Evolutionary conservation across 2,888 invertebrate genomes (phyloP).

Genomic region (Eristalis intricaria): DNA sequence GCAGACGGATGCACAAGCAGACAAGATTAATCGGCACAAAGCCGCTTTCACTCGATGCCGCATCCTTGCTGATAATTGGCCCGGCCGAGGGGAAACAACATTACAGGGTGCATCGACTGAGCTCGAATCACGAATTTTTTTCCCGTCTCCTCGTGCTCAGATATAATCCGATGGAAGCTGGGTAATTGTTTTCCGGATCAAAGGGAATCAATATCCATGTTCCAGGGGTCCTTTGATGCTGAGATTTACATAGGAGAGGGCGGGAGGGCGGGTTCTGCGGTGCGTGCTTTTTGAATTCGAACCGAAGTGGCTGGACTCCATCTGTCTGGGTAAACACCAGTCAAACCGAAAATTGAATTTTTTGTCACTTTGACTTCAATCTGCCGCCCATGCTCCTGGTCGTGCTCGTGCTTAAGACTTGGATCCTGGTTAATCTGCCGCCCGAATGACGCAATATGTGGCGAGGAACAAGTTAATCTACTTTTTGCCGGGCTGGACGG

Average conservation of each 20-base stretch:
- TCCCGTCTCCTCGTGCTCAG: not conserved
- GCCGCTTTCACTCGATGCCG: conserved; percentile 37
- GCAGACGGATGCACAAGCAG: conserved; percentile 35
- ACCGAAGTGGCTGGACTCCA: not conserved
- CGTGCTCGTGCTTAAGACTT: not conserved
- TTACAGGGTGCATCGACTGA: conserved; percentile 3
- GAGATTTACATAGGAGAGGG: conserved; percentile 29
- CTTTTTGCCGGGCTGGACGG: conserved; percentile 32
- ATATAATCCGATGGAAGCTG: conserved; percentile 57
- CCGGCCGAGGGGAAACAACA: conserved; percentile 33
- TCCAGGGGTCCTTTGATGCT: conserved; percentile 2
- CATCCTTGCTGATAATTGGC: conserved; percentile 61
- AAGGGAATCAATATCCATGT: conserved; percentile 36
- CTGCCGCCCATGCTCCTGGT: not conserved
- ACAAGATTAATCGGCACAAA: conserved; percentile 61
- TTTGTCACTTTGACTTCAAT: conserved; percentile 16
- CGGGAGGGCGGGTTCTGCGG: not conserved
- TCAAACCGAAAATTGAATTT: conserved; percentile 50
- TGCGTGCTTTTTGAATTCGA: not conserved
- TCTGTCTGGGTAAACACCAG: conserved; percentile 19
- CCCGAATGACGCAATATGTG: conserved; percentile 58
- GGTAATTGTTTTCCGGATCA: conserved; percentile 62
- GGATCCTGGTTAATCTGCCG: conserved; percentile 37
- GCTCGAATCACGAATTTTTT: conserved; percentile 1
- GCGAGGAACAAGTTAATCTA: conserved; percentile 48